A percentile compares a stretch with the other conserved stretches of the same genome.
These are phyloP conservation scores for Colostygia pectinataria DNA, from an alignment of 2,888 invertebrate species.

Conservation along the genomic window DNA sequence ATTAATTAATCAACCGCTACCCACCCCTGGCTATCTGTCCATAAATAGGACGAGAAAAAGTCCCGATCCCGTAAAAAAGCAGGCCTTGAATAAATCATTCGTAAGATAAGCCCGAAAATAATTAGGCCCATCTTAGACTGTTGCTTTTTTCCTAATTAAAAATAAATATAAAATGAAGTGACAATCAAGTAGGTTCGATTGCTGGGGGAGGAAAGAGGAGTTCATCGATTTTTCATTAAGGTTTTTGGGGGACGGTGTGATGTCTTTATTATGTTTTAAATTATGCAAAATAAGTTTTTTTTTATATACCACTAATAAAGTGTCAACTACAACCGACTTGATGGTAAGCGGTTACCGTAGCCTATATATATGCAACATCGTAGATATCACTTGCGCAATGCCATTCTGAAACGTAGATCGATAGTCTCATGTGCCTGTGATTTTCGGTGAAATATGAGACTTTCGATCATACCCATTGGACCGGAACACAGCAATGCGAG, in stretches of 20 bases:
- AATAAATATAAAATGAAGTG: constrained; percentile 77
- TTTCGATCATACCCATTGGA: too few species aligned
- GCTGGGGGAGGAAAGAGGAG: constrained; percentile 22
- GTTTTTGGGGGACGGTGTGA: constrained; percentile 42
- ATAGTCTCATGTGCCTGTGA: too few species aligned
- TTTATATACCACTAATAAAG: too few species aligned
- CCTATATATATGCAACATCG: too few species aligned
- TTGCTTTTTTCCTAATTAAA: constrained; percentile 76
- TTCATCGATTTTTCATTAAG: constrained; percentile 66
- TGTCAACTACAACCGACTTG: too few species aligned
- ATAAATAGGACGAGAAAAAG: constrained; percentile 54
- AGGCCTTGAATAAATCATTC: constrained; percentile 71
- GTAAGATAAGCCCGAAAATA: constrained; percentile 75
- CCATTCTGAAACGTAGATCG: too few species aligned
- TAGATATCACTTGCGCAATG: too few species aligned
- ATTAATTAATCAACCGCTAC: constrained; percentile 56
- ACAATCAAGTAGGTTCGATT: constrained; percentile 58
- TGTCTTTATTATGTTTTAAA: neutral
- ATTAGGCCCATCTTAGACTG: constrained; percentile 58
- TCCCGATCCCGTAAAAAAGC: constrained; percentile 40
- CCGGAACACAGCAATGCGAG: too few species aligned
- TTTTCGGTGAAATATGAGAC: too few species aligned
- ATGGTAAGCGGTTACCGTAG: too few species aligned
- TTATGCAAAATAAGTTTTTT: constrained; percentile 27
- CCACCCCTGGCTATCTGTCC: constrained; percentile 52